phyloP scores from a whole-genome alignment of 2,888 invertebrate genomes.

The Biston betularia region DNA sequence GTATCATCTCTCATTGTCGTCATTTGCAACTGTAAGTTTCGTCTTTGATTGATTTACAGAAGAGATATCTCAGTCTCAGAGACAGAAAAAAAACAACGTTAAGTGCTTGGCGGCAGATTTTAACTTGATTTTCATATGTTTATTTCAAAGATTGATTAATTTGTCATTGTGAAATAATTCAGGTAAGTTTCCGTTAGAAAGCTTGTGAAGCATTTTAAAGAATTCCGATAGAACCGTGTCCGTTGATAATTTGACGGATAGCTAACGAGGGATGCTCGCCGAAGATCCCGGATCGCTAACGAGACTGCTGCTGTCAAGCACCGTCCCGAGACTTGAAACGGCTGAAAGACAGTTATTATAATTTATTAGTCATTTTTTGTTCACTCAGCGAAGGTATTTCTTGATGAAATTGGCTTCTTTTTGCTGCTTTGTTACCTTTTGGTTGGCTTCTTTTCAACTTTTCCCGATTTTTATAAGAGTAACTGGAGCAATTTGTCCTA shows the following conservation, averaged over 20 bases:
- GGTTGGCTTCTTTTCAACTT: too few relatives aligned
- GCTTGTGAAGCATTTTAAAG: conserved; percentile 2
- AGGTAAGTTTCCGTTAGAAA: background rate
- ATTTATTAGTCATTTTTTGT: conserved; percentile 15
- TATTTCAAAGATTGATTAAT: too few relatives aligned
- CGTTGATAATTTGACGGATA: conserved; percentile 20
- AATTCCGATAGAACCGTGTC: conserved; percentile 1
- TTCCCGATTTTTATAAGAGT: background rate
- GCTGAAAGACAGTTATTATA: conserved; percentile 9
- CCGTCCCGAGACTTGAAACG: conserved; percentile 1
- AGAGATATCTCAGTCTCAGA: too few relatives aligned
- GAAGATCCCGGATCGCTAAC: conserved; percentile 5
- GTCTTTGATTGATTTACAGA: background rate
- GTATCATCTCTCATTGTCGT: conserved; percentile 71
- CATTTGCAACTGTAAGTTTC: conserved; percentile 68
- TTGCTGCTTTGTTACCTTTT: background rate
- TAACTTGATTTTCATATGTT: too few relatives aligned
- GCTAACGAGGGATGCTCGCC: conserved; percentile 11
- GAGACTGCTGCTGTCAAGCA: conserved; percentile 12
- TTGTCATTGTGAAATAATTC: background rate
- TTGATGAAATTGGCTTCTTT: background rate
- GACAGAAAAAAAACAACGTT: too few relatives aligned
- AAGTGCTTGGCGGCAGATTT: too few relatives aligned
- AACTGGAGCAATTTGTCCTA: background rate
- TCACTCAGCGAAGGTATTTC: conserved; percentile 14